phyloP scores from a whole-genome alignment of 2,888 invertebrate species.

The Hyposoter didymator region DNA sequence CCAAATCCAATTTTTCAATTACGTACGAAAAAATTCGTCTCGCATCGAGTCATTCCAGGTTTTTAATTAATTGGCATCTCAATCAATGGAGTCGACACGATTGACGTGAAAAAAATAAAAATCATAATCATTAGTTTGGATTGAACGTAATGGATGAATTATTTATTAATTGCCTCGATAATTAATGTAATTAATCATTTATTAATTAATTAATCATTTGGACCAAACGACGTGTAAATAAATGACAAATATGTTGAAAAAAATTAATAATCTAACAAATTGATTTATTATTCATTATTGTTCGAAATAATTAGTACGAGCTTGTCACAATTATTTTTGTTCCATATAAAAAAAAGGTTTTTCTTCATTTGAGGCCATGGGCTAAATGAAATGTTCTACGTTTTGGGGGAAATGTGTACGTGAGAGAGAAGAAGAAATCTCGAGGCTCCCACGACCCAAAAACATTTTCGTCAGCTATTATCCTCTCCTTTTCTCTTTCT shows the following conservation, averaged over 20 bases:
- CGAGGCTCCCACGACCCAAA: slow-evolving; percentile 61
- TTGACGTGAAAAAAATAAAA: neutral
- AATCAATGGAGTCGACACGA: neutral
- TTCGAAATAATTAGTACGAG: neutral
- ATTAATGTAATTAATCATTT: neutral
- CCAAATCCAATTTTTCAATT: slow-evolving; percentile 7
- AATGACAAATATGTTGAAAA: neutral
- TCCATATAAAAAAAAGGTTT: neutral
- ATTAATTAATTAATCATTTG: neutral
- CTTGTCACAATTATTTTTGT: neutral
- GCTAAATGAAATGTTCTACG: slow-evolving; percentile 6
- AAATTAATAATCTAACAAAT: neutral
- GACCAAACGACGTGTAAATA: neutral
- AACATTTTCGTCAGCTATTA: slow-evolving; percentile 59
- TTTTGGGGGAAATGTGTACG: slow-evolving; percentile 26
- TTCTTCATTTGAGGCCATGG: neutral
- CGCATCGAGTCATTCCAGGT: neutral
- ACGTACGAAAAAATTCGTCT: neutral
- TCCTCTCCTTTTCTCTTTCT: slow-evolving; percentile 20
- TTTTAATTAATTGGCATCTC: neutral
- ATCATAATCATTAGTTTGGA: neutral
- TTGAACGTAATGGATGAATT: neutral
- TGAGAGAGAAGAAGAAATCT: slow-evolving; percentile 31
- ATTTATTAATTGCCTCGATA: neutral
- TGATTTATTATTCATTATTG: neutral